These are phyloP conservation scores for Brachionichthys hirsutus DNA, from an alignment of 2,113 vertebrate species.

Conservation along the genomic window DNA sequence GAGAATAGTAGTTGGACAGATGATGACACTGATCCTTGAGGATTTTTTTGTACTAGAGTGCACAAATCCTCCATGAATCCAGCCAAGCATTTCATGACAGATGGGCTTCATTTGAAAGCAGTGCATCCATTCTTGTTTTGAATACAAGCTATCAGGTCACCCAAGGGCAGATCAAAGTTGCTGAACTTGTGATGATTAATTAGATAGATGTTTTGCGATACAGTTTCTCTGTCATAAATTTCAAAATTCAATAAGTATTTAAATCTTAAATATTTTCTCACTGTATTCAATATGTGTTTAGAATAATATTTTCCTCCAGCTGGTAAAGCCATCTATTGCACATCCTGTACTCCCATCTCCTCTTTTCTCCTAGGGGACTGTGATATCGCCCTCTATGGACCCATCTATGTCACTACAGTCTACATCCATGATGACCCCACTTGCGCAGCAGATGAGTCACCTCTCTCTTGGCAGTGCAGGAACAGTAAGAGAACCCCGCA, in stretches of 20 bases:
- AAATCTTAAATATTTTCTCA: no score
- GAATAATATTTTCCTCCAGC: neutral
- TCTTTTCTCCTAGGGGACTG: conserved; percentile 83
- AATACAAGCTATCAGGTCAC: conserved; percentile 33
- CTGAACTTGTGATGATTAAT: conserved; percentile 26
- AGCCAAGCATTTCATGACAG: conserved; percentile 63
- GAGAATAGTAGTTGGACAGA: conserved; percentile 35
- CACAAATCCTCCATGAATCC: no score
- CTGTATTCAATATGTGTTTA: neutral
- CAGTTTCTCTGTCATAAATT: neutral
- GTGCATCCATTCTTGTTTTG: conserved; percentile 33
- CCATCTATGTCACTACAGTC: conserved; percentile 97
- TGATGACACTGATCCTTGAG: conserved; percentile 28
- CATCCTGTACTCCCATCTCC: conserved; percentile 12
- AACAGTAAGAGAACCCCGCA: conserved; percentile 78
- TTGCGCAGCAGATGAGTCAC: conserved; percentile 98
- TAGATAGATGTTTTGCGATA: conserved; percentile 19
- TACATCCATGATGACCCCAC: conserved; percentile 90
- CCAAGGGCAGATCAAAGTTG: conserved; percentile 39
- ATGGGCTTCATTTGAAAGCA: conserved; percentile 58
- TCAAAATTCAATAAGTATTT: conserved; percentile 10
- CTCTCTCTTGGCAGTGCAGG: conserved; percentile 91
- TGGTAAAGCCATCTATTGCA: neutral
- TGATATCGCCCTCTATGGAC: conserved; percentile 98
- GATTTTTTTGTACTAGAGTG: conserved; percentile 24